Base-by-base conservation (phyloP, 2,888 invertebrate species). In the Agonopterix alstromeriana region DNA sequence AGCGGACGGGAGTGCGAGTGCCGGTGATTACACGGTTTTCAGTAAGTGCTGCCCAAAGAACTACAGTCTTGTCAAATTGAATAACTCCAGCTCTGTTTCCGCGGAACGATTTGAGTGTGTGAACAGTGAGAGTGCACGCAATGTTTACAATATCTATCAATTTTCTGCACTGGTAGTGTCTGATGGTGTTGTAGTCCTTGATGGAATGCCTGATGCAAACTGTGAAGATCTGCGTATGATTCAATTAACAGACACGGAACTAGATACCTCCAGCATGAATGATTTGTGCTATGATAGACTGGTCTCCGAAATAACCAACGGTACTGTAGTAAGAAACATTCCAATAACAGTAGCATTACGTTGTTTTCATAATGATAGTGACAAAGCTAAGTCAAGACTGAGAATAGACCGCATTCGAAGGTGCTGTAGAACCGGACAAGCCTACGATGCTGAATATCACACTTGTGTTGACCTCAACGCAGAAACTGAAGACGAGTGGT, bases 21-120 rank as follows among this genome's bases (percentile, higher is more conserved):
- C 48, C 38, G 53, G 57, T 60, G 62, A 63, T 44, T 63, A 68
- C 55, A 27, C 27, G 27, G 27, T 27, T 27, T 82, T 87, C 61
- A 73, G 73, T 47, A 89, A 87, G 69, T 89, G 89, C 61, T 89
- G 89, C 63, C 64, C 68, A 2, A 64, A 63, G 42, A 60, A 60
- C 53, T 60, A 80, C 53, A 78, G 73, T 61, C 72, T 89, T 43
- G 53, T 81, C 48, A 82, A 73, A 71, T 61, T 77, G 52, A 58
- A 57, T 3, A 63, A 69, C 47, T 53, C 57, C 41, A 52, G 51
- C 12, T 54, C 57, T 41, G 52, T 51, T 12, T 48, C 48, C 14
- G 52, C 53, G 45, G 61, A 56, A 50, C 58, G 48, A 38, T 86
- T 71, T 52, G 57, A 75, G 56, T 89, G 89, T 59, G 56, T 78